Percentiles rank a stretch among this genome's conserved stretches.
Evolutionary conservation across 2,113 vertebrate genomes (phyloP).

Genomic region (Rallus limicola): DNA sequence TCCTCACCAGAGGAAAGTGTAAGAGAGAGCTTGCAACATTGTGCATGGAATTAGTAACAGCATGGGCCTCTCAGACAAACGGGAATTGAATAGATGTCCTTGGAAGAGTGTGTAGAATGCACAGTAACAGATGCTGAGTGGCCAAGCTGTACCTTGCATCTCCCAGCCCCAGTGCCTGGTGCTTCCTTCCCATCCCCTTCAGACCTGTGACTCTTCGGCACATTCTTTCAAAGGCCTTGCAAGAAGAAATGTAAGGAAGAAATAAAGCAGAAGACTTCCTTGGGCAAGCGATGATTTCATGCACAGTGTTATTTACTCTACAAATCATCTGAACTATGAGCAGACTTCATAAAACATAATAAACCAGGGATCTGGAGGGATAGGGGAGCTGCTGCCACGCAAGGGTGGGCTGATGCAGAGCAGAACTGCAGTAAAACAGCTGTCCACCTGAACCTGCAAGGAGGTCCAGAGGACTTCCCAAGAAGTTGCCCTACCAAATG

Average conservation of each 20-base stretch:
- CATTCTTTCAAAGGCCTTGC: background rate
- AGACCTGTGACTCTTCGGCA: background rate
- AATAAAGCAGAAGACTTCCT: background rate
- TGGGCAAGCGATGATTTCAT: background rate
- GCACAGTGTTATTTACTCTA: background rate
- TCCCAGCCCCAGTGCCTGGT: background rate
- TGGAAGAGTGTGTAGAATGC: background rate
- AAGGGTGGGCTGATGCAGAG: background rate
- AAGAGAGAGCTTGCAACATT: background rate
- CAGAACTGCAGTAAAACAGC: background rate
- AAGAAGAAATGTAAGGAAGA: background rate
- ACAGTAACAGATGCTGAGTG: background rate
- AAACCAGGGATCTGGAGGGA: background rate
- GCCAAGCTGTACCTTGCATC: background rate
- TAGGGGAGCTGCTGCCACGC: background rate
- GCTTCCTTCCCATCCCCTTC: background rate
- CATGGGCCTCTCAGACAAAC: background rate
- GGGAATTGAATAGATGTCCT: background rate
- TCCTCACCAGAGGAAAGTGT: background rate
- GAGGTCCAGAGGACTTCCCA: background rate
- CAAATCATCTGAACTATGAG: background rate
- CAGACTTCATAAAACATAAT: background rate
- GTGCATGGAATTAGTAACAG: background rate
- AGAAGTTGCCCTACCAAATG: background rate
- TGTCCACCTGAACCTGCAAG: background rate